Conservation (phyloP, 2,888 invertebrate species). For the Spatulosminthurus flaviceps region DNA sequence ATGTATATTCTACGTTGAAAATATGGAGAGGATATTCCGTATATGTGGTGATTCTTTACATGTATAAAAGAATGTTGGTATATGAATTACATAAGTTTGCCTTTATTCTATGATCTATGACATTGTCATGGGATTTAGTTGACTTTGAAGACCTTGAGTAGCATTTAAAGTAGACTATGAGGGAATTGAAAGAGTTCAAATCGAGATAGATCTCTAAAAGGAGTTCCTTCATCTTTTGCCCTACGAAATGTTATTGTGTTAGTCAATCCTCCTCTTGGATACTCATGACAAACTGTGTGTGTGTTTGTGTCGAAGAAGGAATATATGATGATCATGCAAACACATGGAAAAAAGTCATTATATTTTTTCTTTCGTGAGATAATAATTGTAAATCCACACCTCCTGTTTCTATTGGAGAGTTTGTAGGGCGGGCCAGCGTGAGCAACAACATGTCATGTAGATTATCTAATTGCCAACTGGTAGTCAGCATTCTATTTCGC, state of each 20-base stretch:
- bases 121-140: background rate
- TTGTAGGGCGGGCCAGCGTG: constrained; percentile 55
- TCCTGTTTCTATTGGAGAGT: constrained; percentile 58
- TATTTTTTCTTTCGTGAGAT: constrained; percentile 27
- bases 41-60: too few species aligned
- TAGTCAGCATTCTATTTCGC: constrained; percentile 38
- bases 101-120: too few species aligned
- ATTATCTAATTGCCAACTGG: constrained; percentile 33
- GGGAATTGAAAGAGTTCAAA: background rate
- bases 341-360: constrained; percentile 25
- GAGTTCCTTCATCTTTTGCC: background rate
- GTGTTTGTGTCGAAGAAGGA: too few species aligned
- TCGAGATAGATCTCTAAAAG: background rate
- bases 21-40: too few species aligned
- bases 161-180: background rate
- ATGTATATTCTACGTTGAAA: too few species aligned
- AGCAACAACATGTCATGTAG: background rate
- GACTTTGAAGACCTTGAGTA: background rate
- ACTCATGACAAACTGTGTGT: too few species aligned
- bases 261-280: background rate
- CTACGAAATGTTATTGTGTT: background rate
- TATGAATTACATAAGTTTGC: too few species aligned
- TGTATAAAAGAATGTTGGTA: too few species aligned
- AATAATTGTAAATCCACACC: constrained; percentile 52
- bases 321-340: background rate